Conservation (phyloP, 2,888 invertebrate genomes). For the Gryllus longicercus region DNA sequence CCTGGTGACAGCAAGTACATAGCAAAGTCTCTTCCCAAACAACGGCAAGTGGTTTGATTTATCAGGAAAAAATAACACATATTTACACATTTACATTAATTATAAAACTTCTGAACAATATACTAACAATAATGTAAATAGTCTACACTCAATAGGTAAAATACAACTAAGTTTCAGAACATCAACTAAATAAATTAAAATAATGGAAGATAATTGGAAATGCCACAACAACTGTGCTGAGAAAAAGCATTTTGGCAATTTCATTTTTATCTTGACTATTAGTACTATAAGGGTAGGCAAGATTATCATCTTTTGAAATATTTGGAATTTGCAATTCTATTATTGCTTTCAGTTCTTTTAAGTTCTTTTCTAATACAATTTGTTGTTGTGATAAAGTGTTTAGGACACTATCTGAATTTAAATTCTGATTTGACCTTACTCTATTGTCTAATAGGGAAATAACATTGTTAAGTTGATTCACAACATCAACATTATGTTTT, state of each 20-base stretch:
- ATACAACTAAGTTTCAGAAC: not conserved
- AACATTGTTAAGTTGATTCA: not conserved
- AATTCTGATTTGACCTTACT: not conserved
- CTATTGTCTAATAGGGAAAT: not conserved
- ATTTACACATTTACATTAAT: too few species aligned
- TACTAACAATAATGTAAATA: too few species aligned
- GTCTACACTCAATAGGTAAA: too few species aligned
- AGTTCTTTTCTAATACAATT: conserved; percentile 18
- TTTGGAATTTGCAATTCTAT: not conserved
- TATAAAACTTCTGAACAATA: too few species aligned
- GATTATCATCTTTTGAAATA: not conserved
- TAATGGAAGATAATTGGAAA: not conserved
- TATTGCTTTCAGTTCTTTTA: conserved; percentile 20
- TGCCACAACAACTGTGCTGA: not conserved
- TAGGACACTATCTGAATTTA: not conserved
- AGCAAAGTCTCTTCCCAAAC: too few species aligned
- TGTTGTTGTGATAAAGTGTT: not conserved
- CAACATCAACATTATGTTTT: not conserved
- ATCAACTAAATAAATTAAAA: not conserved
- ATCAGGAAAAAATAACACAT: too few species aligned
- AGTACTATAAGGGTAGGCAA: too few species aligned
- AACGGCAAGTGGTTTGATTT: too few species aligned
- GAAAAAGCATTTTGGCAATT: not conserved
- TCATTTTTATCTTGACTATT: not conserved
- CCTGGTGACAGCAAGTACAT: too few species aligned